Evolutionary conservation across 2,113 vertebrate species (phyloP).

Genomic region (Orientallactaga bullata): DNA sequence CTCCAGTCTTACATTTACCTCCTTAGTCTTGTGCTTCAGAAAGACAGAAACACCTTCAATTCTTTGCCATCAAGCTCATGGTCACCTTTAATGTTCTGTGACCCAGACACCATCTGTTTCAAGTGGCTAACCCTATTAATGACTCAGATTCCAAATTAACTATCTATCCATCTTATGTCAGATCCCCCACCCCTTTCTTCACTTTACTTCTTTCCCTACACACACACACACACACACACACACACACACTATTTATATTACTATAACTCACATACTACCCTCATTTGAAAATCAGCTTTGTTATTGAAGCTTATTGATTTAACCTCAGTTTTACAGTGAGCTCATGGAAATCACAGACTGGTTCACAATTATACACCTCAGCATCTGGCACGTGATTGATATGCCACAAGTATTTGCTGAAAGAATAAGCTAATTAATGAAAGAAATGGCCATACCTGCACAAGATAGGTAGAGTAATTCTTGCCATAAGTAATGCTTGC

Average conservation of each 20-base stretch:
- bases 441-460: neutral
- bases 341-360: neutral
- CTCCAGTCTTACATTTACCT: neutral
- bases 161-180: too few species aligned
- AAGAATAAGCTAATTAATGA: neutral
- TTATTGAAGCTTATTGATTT: neutral
- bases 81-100: neutral
- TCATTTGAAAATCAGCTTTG: neutral
- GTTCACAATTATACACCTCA: neutral
- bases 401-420: neutral
- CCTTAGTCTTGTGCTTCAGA: neutral
- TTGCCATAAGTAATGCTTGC: neutral
- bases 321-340: neutral
- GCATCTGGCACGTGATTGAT: neutral
- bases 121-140: neutral
- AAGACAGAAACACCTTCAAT: neutral
- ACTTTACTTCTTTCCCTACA: neutral
- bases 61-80: neutral
- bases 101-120: neutral
- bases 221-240: neutral
- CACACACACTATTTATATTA: neutral
- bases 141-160: neutral
- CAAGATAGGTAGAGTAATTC: neutral
- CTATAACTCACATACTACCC: neutral
- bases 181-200: neutral